Percentiles rank a stretch among this genome's conserved stretches.
Evolutionary conservation across 1,140 invertebrate species (phyloP).

Genomic region (Piezodorus guildinii): DNA sequence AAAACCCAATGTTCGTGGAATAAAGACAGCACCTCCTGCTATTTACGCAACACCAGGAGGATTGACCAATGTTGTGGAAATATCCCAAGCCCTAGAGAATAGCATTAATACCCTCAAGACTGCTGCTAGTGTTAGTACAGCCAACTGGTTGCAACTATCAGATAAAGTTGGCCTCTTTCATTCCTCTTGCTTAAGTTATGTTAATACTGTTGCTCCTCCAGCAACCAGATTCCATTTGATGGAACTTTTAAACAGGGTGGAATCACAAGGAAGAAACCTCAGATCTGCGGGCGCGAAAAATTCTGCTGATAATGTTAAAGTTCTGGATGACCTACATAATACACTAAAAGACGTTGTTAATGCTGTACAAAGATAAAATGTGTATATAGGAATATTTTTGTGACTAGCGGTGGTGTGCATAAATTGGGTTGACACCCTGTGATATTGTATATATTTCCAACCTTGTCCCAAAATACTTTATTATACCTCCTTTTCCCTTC

Average conservation of each 20-base stretch:
- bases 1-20: slow-evolving; percentile 46
- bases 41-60: slow-evolving; percentile 53
- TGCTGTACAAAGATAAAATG: slow-evolving; percentile 57
- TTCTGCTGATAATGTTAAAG: slow-evolving; percentile 51
- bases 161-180: slow-evolving; percentile 71
- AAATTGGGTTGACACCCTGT: slow-evolving; percentile 10
- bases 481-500: slow-evolving; percentile 2
- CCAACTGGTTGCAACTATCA: slow-evolving; percentile 68
- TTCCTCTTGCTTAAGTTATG: slow-evolving; percentile 58
- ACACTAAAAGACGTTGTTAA: slow-evolving; percentile 71
- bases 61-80: slow-evolving; percentile 47
- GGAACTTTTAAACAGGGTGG: slow-evolving; percentile 68
- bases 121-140: slow-evolving; percentile 44
- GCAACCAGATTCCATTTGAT: slow-evolving; percentile 81
- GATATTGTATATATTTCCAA: slow-evolving; percentile 10
- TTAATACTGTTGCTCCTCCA: slow-evolving; percentile 61
- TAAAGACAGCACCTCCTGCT: slow-evolving; percentile 32
- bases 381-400: slow-evolving; percentile 13
- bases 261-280: slow-evolving; percentile 62
- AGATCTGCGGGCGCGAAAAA: slow-evolving; percentile 58
- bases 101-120: slow-evolving; percentile 50
- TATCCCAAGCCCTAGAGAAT: slow-evolving; percentile 53
- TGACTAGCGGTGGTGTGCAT: slow-evolving; percentile 10
- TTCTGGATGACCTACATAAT: slow-evolving; percentile 61
- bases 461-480: neutral